phyloP scores from a whole-genome alignment of 1,140 invertebrate genomes.

The Wasmannia auropunctata region DNA sequence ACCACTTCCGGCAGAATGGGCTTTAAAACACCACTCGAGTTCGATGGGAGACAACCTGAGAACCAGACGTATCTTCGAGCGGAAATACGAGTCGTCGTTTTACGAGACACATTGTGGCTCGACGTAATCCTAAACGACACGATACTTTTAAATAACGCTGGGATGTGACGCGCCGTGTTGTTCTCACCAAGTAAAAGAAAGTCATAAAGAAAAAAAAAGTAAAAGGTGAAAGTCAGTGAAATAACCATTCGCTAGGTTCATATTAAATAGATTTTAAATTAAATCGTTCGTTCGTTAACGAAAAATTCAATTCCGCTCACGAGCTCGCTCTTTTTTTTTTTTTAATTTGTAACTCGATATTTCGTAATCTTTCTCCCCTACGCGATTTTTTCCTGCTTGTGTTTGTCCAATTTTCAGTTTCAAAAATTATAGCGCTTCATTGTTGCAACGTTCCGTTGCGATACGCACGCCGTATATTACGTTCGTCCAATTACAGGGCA shows the following conservation, averaged over 20 bases:
- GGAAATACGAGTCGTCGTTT: conserved; percentile 49
- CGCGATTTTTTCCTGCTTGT: not conserved
- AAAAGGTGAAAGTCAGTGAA: not conserved
- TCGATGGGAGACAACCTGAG: conserved; percentile 65
- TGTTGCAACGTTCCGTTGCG: not conserved
- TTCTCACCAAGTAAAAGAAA: not conserved
- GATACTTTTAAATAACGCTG: conserved; percentile 31
- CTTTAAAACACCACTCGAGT: conserved; percentile 55
- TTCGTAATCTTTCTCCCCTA: not conserved
- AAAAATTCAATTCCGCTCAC: not conserved
- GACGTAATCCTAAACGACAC: conserved; percentile 47
- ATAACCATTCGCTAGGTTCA: not conserved
- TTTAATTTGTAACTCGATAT: not conserved
- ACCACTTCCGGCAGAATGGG: conserved; percentile 70
- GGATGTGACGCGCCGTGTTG: not conserved
- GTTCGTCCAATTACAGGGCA: conserved; percentile 15
- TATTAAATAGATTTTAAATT: too few relatives aligned
- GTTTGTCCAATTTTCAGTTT: not conserved
- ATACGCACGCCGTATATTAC: not conserved
- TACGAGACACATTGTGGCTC: conserved; percentile 26
- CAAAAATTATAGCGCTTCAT: conserved; percentile 8
- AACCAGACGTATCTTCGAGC: conserved; percentile 48
- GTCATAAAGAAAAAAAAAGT: not conserved
- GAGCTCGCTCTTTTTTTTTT: not conserved
- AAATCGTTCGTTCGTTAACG: not conserved